A percentile compares a stretch with the other conserved stretches of the same genome.
Evolutionary conservation across 2,113 vertebrate genomes (phyloP).

Genomic region (Dunckerocampus dactyliophorus): DNA sequence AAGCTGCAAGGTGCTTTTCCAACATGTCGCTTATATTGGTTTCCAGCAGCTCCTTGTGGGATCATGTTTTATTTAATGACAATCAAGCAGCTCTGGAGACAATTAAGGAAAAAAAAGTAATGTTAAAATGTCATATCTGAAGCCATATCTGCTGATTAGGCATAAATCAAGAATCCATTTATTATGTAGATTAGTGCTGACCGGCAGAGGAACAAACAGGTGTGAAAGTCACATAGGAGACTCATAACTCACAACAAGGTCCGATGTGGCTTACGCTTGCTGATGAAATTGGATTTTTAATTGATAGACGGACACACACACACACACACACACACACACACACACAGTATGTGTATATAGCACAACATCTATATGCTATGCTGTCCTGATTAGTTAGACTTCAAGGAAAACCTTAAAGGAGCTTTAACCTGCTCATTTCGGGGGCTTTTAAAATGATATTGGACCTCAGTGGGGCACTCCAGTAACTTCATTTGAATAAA

Average conservation of each 20-base stretch:
- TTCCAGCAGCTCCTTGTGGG: neutral
- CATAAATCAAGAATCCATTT: conserved; percentile 33
- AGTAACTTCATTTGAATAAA: no score
- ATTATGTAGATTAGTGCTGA: conserved; percentile 45
- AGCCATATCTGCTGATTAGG: conserved; percentile 23
- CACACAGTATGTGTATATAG: no score
- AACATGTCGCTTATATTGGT: neutral
- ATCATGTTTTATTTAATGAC: conserved; percentile 33
- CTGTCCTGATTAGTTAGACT: no score
- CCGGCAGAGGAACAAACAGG: conserved; percentile 15
- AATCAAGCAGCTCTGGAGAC: conserved; percentile 9
- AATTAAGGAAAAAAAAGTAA: conserved; percentile 6
- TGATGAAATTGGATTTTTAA: conserved; percentile 28
- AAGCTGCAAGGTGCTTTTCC: neutral
- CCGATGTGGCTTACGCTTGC: conserved; percentile 18
- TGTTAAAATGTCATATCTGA: conserved; percentile 16
- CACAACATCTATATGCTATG: no score
- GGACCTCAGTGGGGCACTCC: no score
- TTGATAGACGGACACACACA: neutral
- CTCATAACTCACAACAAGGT: conserved; percentile 23
- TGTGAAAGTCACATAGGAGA: conserved; percentile 41
- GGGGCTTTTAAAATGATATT: no score
- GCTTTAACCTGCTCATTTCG: no score
- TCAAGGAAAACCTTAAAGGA: no score
- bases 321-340: neutral